Evolutionary conservation across 1,140 invertebrate genomes (phyloP), one percentile per base, ranked within the genome.

Genomic region (Scaptomyza hsui): DNA sequence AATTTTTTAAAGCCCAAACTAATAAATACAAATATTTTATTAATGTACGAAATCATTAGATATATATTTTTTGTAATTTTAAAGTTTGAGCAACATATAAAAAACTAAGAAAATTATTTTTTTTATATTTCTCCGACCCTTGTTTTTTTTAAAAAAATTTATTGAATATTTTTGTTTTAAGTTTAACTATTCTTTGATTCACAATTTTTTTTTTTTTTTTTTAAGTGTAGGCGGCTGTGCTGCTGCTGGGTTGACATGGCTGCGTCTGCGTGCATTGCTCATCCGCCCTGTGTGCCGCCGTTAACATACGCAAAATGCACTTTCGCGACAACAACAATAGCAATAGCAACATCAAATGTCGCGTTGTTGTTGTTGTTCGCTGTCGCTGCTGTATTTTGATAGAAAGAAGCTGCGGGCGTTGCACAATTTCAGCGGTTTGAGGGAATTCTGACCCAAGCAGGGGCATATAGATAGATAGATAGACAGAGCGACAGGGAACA

Each of bases 301-400:
- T 56, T 49, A 48, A 29, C 51, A 63, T 55, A 70, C 62, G 62
- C 68, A 56, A 76, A 85, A 86, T 85, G 80, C 80, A 86, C 77
- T 85, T 85, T 80, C 76, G 72, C 80, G 72, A 75, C 75, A 74
- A 57, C 72, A 72, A 42, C 67, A 56, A 41, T 52, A 76, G 45
- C 55, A 42, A 49, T 26, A 42, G 24, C 21, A 49, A 16, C 21
- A 67, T 72, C 72, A 80, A 86, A 73, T 85, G 81, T 69, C 68
- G 56, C 57, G 32, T 37, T 68, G 35, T 41, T 55, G 59, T 24
- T 55, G 39, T 19, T 37, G 52, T 13, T 65, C n/a, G 52, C 19
- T 59, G 63, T 41, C 47, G 18, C 41, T 35, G 24, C 19, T 52
- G 68, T 32, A 70, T 79, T 83, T 83, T 82, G 80, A 65, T 72